Conservation (phyloP, 2,888 invertebrate genomes). For the Schrankia costaestrigalis region DNA sequence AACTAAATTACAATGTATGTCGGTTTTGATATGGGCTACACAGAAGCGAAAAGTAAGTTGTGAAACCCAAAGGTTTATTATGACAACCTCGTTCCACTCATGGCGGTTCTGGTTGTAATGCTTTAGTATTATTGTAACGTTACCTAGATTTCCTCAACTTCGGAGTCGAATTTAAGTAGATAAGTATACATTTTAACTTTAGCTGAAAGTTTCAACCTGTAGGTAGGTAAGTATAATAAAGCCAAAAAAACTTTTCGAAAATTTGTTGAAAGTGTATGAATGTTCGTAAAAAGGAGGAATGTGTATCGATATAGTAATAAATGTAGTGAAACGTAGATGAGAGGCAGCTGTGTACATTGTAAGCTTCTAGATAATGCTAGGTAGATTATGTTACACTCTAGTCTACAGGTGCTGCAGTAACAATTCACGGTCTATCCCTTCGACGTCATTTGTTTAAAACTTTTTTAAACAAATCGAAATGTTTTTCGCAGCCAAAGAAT, state of each 20-base stretch:
- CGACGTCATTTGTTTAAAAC: slow-evolving; percentile 15
- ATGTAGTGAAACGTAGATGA: slow-evolving; percentile 29
- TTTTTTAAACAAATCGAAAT: slow-evolving; percentile 15
- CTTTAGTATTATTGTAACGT: too few relatives aligned
- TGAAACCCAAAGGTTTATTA: too few relatives aligned
- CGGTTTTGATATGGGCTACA: too few relatives aligned
- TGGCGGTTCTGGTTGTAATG: too few relatives aligned
- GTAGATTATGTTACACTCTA: slow-evolving; percentile 62
- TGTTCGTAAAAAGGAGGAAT: slow-evolving; percentile 19
- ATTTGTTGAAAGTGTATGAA: slow-evolving; percentile 9
- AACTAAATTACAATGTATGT: too few relatives aligned
- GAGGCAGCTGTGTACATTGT: slow-evolving; percentile 54
- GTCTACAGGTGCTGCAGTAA: slow-evolving; percentile 68
- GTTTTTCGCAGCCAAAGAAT: slow-evolving; percentile 49
- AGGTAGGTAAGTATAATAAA: too few relatives aligned
- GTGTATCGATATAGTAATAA: slow-evolving; percentile 17
- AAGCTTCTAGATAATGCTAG: slow-evolving; percentile 64
- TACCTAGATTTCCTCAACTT: too few relatives aligned
- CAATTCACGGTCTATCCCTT: slow-evolving; percentile 43
- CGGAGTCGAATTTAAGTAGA: too few relatives aligned
- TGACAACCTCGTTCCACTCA: too few relatives aligned
- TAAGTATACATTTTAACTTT: too few relatives aligned
- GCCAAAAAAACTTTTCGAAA: slow-evolving; percentile 6
- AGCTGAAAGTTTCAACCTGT: too few relatives aligned
- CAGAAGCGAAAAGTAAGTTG: too few relatives aligned